Base-by-base conservation (phyloP, 2,888 invertebrate genomes). In the Atethmia centrago region DNA sequence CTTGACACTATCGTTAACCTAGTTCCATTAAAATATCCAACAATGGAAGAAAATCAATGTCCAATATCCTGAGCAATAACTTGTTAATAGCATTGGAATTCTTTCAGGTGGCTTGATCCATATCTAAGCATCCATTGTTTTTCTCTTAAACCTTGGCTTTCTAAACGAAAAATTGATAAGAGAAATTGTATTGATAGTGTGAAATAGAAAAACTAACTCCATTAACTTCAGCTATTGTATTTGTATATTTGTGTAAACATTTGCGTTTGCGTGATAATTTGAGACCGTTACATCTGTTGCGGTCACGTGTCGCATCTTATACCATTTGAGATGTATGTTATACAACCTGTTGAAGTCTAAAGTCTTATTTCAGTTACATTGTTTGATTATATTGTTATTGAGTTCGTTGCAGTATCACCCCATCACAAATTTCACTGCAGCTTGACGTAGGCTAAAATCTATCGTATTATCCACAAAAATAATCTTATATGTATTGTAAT, bases 191-290 rank as follows among this genome's bases (percentile, higher is more conserved):
- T 28, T 31, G 19, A 66, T 53, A 25, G 68, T 53, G 53, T 83
- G 59, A 83, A 83, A 83, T 83, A 31, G 42, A 74, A 73, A 68
- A 68, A 56, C 31, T 0, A 49, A 53, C n/a, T 63, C 49, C 19
- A 74, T 80, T 69, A 73, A n/a, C 47, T 63, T 64, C 21, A 36
- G 31, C 25, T 47, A 66, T 79, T 67, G 72, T 63, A 31, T 65
- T 61, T 65, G 10, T 71, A 47, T 66, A 42, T 67, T 67, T 49
- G n/a, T 66, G 58, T 67, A 59, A 51, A 59, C 14, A 47, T 25
- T 71, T 56, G 79, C 36, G 58, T 67, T 56, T 40, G 59, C 19
- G 74, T 66, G 62, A 80, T 69, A 65, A 80, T 73, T 83, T 49
- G 21, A 42, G 5, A 66, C 74, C 61, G 74, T 68, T 83, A 68